Evolutionary conservation across 2,113 vertebrate genomes (phyloP), one percentile per base, ranked within the genome.

Genomic region (Sorex araneus): DNA sequence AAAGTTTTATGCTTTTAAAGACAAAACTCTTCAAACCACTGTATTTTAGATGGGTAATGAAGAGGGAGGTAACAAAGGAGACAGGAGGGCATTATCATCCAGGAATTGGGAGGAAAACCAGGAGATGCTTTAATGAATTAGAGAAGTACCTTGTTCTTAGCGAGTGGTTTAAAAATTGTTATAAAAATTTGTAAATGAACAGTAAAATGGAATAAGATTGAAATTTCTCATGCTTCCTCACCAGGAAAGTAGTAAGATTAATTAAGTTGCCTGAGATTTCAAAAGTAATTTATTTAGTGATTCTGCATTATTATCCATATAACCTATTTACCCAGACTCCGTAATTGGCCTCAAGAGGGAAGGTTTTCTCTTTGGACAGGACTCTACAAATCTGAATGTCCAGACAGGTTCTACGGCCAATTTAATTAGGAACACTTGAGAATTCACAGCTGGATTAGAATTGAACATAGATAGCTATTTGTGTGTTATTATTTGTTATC

Each of bases 201-300:
- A 69, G 36, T 64, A 84, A 77, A 50, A 47, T 40, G 16, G n/a
- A 87, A 67, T 69, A 80, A 63, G 12, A 60, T 57, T 69, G 2
- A 70, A 80, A 66, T 84, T 81, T 27, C 57, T 91, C 19, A 80
- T 11, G 23, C 70, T 19, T 69, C 23, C 50, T 90, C 50, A 79
- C 40, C 3, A 64, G 57, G 54, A 89, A 67, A 84, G 6, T 77
- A 84, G 1, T 69, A 79, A 77, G 36, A 75, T 64, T 63, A 8
- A 60, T 76, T 40, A 67, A 64, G 57, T 74, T 87, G 69, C 78
- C 43, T 76, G 47, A 74, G 40, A 74, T 89, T 92, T 81, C 81
- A 91, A 77, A 64, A 95, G 63, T 75, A 54, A 76, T 76, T 84
- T 91, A 19, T 90, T 92, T 47, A 60, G 4, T 90, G 47, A 69